Base-by-base conservation (phyloP, 2,888 invertebrate genomes). In the Eupithecia abbreviata region DNA sequence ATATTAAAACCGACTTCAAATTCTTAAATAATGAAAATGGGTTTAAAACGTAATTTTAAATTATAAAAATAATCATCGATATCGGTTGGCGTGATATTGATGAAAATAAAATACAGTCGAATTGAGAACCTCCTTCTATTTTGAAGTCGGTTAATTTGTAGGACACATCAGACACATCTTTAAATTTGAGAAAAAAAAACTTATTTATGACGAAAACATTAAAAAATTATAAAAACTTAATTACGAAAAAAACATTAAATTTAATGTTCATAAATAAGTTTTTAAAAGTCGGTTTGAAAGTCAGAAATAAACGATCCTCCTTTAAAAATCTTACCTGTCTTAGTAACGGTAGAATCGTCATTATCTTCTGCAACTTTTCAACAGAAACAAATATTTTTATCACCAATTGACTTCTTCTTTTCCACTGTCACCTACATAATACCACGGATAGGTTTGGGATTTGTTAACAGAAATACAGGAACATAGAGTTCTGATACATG, bases 291-390 rank as follows among this genome's bases (percentile, higher is more conserved):
- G 30, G 30, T 30, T 30, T 30, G 30, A 30, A 30, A 30, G 30
- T 30, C 30, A 30, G 30, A 30, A 30, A 30, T 30, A 30, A 30
- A 30, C 30, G 30, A 30, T 30, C 30, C 30, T 18, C 0, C 41
- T 41, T 30, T 2, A 47, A 18, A 68, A 10, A 47, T 47, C 62
- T 70, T 70, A 69, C 72, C 65, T 73, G 72, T 67, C 75, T 65
- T 7, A 75, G 45, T 12, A 69, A 62, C 3, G 74, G 69, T 47
- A 74, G 30, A 18, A 70, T 3, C 7, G 41, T 3, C 69, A 74
- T 68, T 18, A 10, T 45, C 43, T 45, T 67, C 13, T n/a, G 43
- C n/a, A 6, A 43, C 41, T 43, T 15, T 43, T n/a, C 43, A 67
- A 43, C 43, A 7, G 9, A 15, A 2, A 13, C 0, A 12, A 41